Evolutionary conservation across 2,888 invertebrate species (phyloP).

Genomic region (Ceriagrion tenellum): DNA sequence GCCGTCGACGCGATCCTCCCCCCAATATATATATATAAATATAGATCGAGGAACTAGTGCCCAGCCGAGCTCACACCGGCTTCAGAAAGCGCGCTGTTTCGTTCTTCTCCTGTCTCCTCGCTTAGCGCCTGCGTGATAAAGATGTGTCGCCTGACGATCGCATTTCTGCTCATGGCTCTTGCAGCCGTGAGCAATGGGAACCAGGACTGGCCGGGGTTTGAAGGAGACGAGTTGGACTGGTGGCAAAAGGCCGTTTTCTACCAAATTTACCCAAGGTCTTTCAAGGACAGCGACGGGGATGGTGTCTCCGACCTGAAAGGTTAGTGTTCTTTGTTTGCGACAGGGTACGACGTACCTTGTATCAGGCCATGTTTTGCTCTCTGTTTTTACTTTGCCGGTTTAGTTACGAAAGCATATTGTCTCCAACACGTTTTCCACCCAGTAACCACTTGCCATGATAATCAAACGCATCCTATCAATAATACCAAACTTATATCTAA

Average conservation of each 20-base stretch:
- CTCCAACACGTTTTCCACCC: no score
- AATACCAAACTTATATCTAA: no score
- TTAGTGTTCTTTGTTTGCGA: constrained; percentile 68
- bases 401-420: no score
- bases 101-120: neutral
- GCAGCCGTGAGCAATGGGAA: neutral
- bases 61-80: neutral
- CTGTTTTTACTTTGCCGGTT: no score
- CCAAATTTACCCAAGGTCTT: constrained; percentile 78
- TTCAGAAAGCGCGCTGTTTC: neutral
- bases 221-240: constrained; percentile 76
- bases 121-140: neutral
- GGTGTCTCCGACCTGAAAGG: constrained; percentile 80
- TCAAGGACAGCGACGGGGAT: constrained; percentile 79
- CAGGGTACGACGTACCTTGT: no score
- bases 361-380: no score
- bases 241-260: constrained; percentile 79
- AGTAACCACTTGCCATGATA: no score
- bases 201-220: constrained; percentile 44
- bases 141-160: neutral
- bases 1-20: neutral
- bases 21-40: neutral
- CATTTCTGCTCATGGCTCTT: neutral
- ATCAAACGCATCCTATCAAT: no score
- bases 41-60: neutral